These are phyloP conservation scores for Drosophila kambysellisi DNA, from an alignment of 2,888 invertebrate genomes.

Conservation along the genomic window DNA sequence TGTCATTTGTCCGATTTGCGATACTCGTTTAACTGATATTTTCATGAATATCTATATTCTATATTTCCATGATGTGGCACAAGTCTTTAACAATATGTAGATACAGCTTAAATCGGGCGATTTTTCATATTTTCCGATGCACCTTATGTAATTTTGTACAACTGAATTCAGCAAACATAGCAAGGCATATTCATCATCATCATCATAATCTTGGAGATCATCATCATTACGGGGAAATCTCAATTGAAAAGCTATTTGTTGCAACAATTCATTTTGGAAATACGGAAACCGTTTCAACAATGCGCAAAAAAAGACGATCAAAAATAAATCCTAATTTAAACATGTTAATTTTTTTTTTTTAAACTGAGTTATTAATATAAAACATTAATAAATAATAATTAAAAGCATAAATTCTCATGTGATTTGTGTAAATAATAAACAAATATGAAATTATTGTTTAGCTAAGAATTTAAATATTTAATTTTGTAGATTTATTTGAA, in stretches of 20 bases:
- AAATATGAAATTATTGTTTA: neutral
- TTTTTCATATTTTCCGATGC: constrained; percentile 26
- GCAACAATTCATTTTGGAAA: constrained; percentile 1
- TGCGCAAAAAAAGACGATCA: neutral
- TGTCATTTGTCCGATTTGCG: constrained; percentile 15
- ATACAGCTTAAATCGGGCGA: neutral
- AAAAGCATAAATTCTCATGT: neutral
- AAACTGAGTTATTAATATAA: neutral
- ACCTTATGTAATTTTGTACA: constrained; percentile 30
- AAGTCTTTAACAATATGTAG: constrained; percentile 7
- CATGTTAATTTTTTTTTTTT: neutral
- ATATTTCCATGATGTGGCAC: constrained; percentile 1
- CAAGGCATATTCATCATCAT: constrained; percentile 10
- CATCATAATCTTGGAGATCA: constrained; percentile 7
- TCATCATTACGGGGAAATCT: constrained; percentile 1
- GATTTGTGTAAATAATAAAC: neutral
- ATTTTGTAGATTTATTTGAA: neutral
- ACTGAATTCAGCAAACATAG: constrained; percentile 27
- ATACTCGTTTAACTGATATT: neutral
- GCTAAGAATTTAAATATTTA: neutral
- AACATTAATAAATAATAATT: neutral
- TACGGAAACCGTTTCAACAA: neutral
- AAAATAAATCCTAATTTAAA: neutral
- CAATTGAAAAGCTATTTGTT: constrained; percentile 18
- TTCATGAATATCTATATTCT: constrained; percentile 14